Base-by-base conservation (phyloP, 2,797 vertebrate genomes). In the Chromis chromis region DNA sequence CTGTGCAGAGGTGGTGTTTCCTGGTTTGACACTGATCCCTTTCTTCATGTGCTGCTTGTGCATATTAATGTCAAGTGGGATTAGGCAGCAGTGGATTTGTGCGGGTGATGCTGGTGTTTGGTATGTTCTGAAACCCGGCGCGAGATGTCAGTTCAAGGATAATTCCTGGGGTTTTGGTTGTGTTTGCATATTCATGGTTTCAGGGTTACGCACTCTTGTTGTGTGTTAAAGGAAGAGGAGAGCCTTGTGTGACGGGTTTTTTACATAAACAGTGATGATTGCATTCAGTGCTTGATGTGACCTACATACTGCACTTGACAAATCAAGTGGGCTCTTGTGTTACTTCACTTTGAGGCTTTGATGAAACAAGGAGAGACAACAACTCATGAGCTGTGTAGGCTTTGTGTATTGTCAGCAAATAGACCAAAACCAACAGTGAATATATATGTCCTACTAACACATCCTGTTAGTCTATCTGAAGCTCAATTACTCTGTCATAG, bases 1-100 rank as follows among this genome's bases (percentile, higher is more conserved):
- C 53, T 39, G 33, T 64, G 62, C 60, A 55, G 60, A 46, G 67
- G 17, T 70, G 64, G 53, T 68, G 28, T 68, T 70, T 63, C 12
- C n/a, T 63, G 48, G 24, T 68, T 74, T 79, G 84, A 84, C 86
- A 85, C 73, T 88, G 40, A 85, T 89, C 81, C 72, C 56, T 65
- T 61, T 56, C 44, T 65, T 65, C 1, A 44, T 25, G 58, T 54
- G 76, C 22, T 58, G 72, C 62, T 74, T 3, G 44, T 71, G 79
- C 74, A 79, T 81, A 73, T 79, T 78, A 80, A 81, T 84, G 53
- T 74, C 50, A 62, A 22, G 61, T 55, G 70, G 74, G 79, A 87
- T 88, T 84, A 82, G 66, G 60, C 39, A 36, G 65, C 24, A 53
- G 74, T 83, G 79, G 71, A 76, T 89, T 76, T 81, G 52, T 25